These are phyloP conservation scores for Polydrusus tereticollis DNA, from an alignment of 2,888 invertebrate species.

Conservation along the genomic window DNA sequence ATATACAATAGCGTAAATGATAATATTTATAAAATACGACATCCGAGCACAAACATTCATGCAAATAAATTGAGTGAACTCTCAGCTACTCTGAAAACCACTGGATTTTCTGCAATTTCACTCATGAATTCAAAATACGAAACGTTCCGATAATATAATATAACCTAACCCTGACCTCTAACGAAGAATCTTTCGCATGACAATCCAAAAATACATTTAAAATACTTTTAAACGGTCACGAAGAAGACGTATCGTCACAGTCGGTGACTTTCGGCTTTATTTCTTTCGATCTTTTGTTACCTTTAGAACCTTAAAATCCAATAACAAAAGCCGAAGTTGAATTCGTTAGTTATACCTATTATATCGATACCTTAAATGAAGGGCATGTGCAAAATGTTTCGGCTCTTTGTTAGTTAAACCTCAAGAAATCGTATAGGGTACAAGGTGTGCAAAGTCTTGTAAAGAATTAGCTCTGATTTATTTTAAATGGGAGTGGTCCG, in stretches of 20 bases:
- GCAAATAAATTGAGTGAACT: too few relatives aligned
- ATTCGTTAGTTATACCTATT: conserved; percentile 52
- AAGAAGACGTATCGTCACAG: conserved; percentile 49
- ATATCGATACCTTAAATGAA: conserved; percentile 49
- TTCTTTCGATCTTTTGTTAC: conserved; percentile 37
- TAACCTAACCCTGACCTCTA: background rate
- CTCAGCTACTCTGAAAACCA: too few relatives aligned
- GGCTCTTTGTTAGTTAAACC: conserved; percentile 46
- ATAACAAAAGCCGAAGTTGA: conserved; percentile 45
- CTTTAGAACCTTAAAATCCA: conserved; percentile 46
- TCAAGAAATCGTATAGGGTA: conserved; percentile 43
- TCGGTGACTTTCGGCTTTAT: conserved; percentile 46
- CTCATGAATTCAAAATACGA: background rate
- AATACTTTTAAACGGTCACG: conserved; percentile 38
- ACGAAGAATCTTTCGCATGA: background rate
- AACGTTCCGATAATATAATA: background rate
- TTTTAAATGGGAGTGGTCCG: conserved; percentile 49
- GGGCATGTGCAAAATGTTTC: conserved; percentile 50
- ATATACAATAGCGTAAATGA: too few relatives aligned
- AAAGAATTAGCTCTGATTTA: conserved; percentile 46
- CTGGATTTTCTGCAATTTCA: too few relatives aligned
- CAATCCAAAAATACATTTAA: conserved; percentile 32
- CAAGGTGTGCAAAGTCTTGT: conserved; percentile 22
- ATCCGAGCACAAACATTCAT: too few relatives aligned
- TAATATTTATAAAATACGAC: too few relatives aligned